Evolutionary conservation across 2,113 vertebrate genomes (phyloP).

Genomic region (Caretta caretta): DNA sequence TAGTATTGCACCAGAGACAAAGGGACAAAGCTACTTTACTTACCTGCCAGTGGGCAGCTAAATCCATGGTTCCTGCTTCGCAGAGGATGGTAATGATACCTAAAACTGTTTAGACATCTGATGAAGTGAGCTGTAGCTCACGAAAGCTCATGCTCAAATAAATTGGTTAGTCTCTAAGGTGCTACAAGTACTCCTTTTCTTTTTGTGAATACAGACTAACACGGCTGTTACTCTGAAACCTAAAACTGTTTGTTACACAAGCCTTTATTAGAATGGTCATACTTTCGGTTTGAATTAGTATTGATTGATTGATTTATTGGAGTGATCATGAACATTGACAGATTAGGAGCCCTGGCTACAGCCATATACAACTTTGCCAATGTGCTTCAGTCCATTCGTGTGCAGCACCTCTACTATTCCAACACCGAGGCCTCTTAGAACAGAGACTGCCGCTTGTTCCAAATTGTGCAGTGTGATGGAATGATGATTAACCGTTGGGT

Average conservation of each 20-base stretch:
- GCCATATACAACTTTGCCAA: background rate
- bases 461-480: background rate
- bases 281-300: background rate
- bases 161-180: too few relatives aligned
- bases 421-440: background rate
- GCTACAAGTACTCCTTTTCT: too few relatives aligned
- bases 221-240: too few relatives aligned
- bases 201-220: too few relatives aligned
- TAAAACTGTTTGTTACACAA: background rate
- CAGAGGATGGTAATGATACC: background rate
- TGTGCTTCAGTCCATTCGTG: background rate
- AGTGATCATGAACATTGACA: background rate
- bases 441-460: background rate
- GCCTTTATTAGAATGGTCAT: background rate
- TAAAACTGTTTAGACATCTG: background rate
- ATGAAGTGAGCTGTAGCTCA: too few relatives aligned
- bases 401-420: background rate
- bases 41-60: background rate
- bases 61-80: background rate
- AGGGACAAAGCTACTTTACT: background rate
- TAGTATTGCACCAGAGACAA: background rate
- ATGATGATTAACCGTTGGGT: accelerated
- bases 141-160: too few relatives aligned
- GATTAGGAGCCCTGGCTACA: background rate
- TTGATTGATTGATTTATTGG: accelerated